phyloP scores from a whole-genome alignment of 2,888 invertebrate genomes.

The Ormyrus labotus region DNA sequence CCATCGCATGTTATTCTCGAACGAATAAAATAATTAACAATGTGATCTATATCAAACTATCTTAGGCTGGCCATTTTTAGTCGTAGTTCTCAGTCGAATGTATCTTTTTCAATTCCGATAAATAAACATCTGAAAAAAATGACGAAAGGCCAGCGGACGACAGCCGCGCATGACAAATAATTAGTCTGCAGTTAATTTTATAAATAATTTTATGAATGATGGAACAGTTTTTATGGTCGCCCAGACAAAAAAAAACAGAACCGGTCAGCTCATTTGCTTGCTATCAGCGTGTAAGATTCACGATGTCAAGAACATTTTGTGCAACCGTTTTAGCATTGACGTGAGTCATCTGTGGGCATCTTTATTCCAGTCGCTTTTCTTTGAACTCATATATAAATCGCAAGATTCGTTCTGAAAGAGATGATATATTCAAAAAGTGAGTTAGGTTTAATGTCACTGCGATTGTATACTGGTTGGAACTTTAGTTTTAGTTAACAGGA shows the following conservation, averaged over 20 bases:
- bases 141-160: too few relatives aligned
- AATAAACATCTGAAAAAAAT: too few relatives aligned
- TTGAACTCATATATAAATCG: background rate
- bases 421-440: background rate
- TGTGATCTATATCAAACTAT: too few relatives aligned
- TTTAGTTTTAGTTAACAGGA: background rate
- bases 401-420: background rate
- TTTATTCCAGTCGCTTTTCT: background rate
- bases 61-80: too few relatives aligned
- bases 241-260: background rate
- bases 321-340: constrained; percentile 3
- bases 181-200: too few relatives aligned
- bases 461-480: background rate
- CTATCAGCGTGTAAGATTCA: constrained; percentile 7
- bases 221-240: background rate
- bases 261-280: constrained; percentile 6
- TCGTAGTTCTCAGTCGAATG: too few relatives aligned
- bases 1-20: too few relatives aligned
- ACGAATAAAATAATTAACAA: too few relatives aligned
- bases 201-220: too few relatives aligned
- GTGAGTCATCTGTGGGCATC: constrained; percentile 2
- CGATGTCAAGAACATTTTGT: constrained; percentile 32
- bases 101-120: too few relatives aligned
- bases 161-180: too few relatives aligned
- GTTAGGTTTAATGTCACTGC: background rate